Evolutionary conservation across 1,140 invertebrate species (phyloP).

Genomic region (Aleiodes sp.): DNA sequence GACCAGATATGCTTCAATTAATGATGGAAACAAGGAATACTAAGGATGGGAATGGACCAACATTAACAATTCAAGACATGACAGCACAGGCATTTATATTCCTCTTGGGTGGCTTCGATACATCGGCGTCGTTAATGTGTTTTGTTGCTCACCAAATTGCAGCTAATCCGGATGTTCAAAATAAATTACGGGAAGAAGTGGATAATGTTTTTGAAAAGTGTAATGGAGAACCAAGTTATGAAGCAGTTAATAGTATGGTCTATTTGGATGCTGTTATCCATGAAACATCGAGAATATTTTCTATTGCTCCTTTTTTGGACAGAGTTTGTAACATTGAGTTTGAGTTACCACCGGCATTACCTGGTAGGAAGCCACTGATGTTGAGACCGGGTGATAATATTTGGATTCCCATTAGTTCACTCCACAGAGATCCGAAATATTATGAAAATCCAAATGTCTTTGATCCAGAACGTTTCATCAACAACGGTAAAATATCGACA

Average conservation of each 20-base stretch:
- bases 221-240: conserved; percentile 55
- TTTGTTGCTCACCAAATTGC: conserved; percentile 64
- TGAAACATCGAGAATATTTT: conserved; percentile 70
- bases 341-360: conserved; percentile 28
- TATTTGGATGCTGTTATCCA: conserved; percentile 64
- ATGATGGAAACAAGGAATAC: too few relatives aligned
- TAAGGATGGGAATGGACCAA: not conserved
- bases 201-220: conserved; percentile 53
- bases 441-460: conserved; percentile 70
- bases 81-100: too few relatives aligned
- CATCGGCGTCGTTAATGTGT: conserved; percentile 57
- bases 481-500: conserved; percentile 51
- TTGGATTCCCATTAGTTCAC: conserved; percentile 53
- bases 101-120: too few relatives aligned
- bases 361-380: not conserved
- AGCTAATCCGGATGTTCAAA: conserved; percentile 67
- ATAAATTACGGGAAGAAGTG: conserved; percentile 69
- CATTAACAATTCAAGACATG: not conserved
- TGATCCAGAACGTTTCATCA: conserved; percentile 68
- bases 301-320: conserved; percentile 60
- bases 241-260: conserved; percentile 53
- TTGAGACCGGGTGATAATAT: conserved; percentile 19
- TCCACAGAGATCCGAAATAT: too few relatives aligned
- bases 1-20: too few relatives aligned
- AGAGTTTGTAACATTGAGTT: conserved; percentile 65